phyloP scores from a whole-genome alignment of 1,140 invertebrate genomes.

The Aphelenchoides fujianensis region DNA sequence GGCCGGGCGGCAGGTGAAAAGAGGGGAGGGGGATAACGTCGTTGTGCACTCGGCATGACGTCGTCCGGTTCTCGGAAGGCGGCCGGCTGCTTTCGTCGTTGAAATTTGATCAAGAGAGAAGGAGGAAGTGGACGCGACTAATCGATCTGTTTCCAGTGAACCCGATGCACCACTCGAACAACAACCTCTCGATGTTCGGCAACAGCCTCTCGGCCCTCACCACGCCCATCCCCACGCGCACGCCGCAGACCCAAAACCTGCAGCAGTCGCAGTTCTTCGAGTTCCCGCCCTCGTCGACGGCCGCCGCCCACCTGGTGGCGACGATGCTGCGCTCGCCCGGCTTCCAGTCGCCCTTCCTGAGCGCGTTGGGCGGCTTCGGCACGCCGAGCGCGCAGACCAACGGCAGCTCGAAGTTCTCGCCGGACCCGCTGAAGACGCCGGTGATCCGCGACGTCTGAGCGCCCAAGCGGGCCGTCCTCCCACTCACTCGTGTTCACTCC shows the following conservation, averaged over 20 bases:
- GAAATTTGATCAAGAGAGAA: conserved; percentile 12
- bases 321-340: conserved; percentile 26
- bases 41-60: too few species aligned
- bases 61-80: too few species aligned
- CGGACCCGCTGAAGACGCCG: conserved; percentile 15
- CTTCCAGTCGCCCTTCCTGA: conserved; percentile 29
- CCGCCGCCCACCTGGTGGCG: background rate
- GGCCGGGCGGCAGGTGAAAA: too few species aligned
- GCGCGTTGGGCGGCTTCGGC: conserved; percentile 10
- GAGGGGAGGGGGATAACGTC: too few species aligned
- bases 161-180: conserved; percentile 9
- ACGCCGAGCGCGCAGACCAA: conserved; percentile 14
- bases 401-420: conserved; percentile 10
- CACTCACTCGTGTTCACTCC: too few species aligned
- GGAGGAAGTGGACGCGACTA: conserved; percentile 6
- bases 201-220: conserved; percentile 21
- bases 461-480: background rate
- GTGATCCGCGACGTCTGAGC: background rate
- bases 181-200: conserved; percentile 20
- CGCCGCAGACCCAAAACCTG: conserved; percentile 2
- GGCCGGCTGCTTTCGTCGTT: too few species aligned
- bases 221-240: background rate
- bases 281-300: conserved; percentile 35
- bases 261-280: conserved; percentile 33
- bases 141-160: background rate